These are phyloP conservation scores for Epinephelus fuscoguttatus DNA, from an alignment of 2,113 vertebrate species.

Conservation along the genomic window DNA sequence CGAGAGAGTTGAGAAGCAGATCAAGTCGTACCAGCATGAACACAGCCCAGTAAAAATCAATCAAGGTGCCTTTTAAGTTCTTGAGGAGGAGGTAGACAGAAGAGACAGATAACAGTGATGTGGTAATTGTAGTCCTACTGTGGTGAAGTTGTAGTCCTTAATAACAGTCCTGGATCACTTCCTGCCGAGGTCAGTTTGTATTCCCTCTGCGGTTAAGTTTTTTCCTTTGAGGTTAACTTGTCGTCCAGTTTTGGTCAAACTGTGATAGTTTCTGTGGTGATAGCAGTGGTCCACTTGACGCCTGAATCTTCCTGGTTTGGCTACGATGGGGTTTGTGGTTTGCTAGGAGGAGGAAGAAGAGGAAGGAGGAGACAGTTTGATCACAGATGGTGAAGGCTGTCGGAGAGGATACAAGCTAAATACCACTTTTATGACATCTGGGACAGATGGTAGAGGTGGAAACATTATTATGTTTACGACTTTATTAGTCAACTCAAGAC, in stretches of 20 bases:
- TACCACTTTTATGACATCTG: no score
- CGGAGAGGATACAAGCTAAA: no score
- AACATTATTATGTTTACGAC: no score
- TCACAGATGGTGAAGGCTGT: neutral
- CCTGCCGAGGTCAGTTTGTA: slow-evolving; percentile 62
- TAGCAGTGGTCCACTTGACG: slow-evolving; percentile 17
- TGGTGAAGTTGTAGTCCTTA: slow-evolving; percentile 63
- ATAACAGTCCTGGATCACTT: slow-evolving; percentile 65
- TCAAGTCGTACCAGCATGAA: slow-evolving; percentile 4
- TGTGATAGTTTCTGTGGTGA: slow-evolving; percentile 26
- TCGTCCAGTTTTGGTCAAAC: slow-evolving; percentile 60
- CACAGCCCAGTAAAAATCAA: slow-evolving; percentile 27
- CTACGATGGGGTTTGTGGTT: slow-evolving; percentile 40
- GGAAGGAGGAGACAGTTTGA: slow-evolving; percentile 35
- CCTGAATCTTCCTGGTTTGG: slow-evolving; percentile 56
- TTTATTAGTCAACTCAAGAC: no score
- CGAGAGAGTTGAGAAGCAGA: slow-evolving; percentile 63
- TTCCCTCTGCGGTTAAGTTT: slow-evolving; percentile 23
- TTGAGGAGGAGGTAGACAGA: slow-evolving; percentile 79
- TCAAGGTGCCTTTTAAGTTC: slow-evolving; percentile 54
- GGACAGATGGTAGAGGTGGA: no score
- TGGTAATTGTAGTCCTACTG: slow-evolving; percentile 73
- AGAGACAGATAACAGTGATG: slow-evolving; percentile 77
- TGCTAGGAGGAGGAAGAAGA: slow-evolving; percentile 37
- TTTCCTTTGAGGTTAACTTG: slow-evolving; percentile 49